Evolutionary conservation across 2,888 invertebrate genomes (phyloP).

Genomic region (Coleophora deauratella): DNA sequence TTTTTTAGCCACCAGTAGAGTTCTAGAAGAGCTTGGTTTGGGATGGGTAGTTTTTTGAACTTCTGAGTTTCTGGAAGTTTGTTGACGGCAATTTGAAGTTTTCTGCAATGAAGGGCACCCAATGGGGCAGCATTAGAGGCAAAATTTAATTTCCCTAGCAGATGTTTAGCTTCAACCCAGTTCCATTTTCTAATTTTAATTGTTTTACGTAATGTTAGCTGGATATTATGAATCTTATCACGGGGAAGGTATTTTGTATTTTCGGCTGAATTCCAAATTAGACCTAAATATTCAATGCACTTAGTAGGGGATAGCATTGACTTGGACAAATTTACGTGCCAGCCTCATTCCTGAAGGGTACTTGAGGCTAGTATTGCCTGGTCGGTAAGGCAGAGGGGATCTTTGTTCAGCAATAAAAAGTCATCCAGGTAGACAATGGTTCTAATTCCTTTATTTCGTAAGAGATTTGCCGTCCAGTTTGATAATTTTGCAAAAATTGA

Average conservation of each 20-base stretch:
- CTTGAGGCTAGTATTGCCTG: neutral
- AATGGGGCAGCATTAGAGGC: slow-evolving; percentile 9
- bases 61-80: neutral
- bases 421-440: slow-evolving; percentile 13
- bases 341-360: slow-evolving; percentile 7
- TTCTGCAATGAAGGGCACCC: slow-evolving; percentile 9
- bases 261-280: slow-evolving; percentile 12
- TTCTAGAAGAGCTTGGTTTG: neutral
- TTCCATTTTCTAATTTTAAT: neutral
- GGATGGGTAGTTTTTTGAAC: neutral
- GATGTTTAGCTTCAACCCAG: slow-evolving; percentile 5
- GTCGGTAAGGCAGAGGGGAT: neutral
- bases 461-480: slow-evolving; percentile 14
- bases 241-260: slow-evolving; percentile 4
- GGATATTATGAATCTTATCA: neutral
- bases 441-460: slow-evolving; percentile 7
- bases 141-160: slow-evolving; percentile 13
- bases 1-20: slow-evolving; percentile 3
- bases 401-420: slow-evolving; percentile 11
- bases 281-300: slow-evolving; percentile 9
- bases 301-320: neutral
- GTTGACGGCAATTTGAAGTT: slow-evolving; percentile 4
- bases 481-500: slow-evolving; percentile 12
- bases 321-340: slow-evolving; percentile 11
- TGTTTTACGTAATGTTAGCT: neutral